phyloP scores from a whole-genome alignment of 2,113 vertebrate species.

The Xyrauchen texanus region DNA sequence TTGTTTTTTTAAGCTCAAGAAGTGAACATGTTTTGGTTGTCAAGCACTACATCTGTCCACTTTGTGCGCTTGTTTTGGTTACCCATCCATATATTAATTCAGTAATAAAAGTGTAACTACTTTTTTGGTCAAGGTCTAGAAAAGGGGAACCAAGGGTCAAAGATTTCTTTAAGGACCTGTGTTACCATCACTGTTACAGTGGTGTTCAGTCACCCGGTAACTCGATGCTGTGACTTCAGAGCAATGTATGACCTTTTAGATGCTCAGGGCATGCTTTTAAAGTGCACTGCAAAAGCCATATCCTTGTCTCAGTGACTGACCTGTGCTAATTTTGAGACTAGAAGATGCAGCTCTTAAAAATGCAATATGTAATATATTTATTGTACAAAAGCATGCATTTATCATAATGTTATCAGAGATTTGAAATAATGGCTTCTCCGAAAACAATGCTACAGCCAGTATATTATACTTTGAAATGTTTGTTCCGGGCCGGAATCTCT shows the following conservation, averaged over 20 bases:
- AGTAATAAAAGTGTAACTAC: background rate
- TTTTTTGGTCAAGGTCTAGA: too few relatives aligned
- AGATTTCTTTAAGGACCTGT: constrained; percentile 37
- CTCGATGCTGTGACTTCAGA: constrained; percentile 64
- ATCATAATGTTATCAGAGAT: too few relatives aligned
- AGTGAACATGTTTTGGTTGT: background rate
- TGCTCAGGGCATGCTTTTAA: constrained; percentile 47
- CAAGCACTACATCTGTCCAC: background rate
- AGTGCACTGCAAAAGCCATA: background rate
- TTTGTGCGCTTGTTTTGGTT: background rate
- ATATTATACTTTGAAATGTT: too few relatives aligned
- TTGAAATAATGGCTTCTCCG: too few relatives aligned
- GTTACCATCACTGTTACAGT: constrained; percentile 48
- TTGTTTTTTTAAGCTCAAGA: background rate
- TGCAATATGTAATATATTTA: too few relatives aligned
- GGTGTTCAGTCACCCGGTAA: constrained; percentile 44
- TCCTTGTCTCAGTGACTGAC: too few relatives aligned
- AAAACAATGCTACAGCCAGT: too few relatives aligned
- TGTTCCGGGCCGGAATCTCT: too few relatives aligned
- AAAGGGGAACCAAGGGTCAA: too few relatives aligned
- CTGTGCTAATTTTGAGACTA: too few relatives aligned
- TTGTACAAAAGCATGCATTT: too few relatives aligned
- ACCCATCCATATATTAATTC: background rate
- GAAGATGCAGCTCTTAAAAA: too few relatives aligned
- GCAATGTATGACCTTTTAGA: constrained; percentile 76